Base-by-base conservation (phyloP, 2,888 invertebrate species). In the Perizoma affinitatum region DNA sequence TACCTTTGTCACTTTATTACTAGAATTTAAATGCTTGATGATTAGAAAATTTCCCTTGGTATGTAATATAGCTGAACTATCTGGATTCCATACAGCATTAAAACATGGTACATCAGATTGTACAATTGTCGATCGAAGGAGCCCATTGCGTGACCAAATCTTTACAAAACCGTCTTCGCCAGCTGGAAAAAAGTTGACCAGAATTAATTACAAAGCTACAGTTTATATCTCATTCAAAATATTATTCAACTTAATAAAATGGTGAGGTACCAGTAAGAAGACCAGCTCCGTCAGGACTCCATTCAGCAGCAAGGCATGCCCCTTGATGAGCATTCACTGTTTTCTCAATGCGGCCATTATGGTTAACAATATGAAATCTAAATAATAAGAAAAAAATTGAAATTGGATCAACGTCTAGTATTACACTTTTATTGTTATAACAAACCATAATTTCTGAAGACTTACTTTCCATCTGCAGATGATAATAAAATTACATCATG, bases 161-260 rank as follows among this genome's bases (percentile, higher is more conserved):
- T 99, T 99, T 3, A 99, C 95, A 58, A 95, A 94, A 2, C 99
- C 99, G 90, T 99, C 99, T 92, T 99, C 99, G 0, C 99, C 99
- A 65, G 96, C 98, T 96, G 84, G 7, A 0, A 47, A 62, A 46
- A 36, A 34, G 35, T 35, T 36, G 33, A 54, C 42, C 22, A 53
- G 38, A 54, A 10, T 42, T 47, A 33, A n/a, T 22, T 22, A 22
- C 22, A 2, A 22, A 22, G 22, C 3, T 22, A 22, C 22, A 22
- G 22, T 22, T 22, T 2, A 2, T 22, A 22, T 22, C 3, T 22
- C 3, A 22, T 22, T 22, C 1, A 22, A 22, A 22, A 22, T 22
- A 22, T 22, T 22, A 22, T 22, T 22, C 22, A 22, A 22, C 22
- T 22, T 22, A 22, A 22, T 22, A 22, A 22, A 22, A 22, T 22